Evolutionary conservation across 1,140 invertebrate genomes (phyloP).

Genomic region (Musca domestica): DNA sequence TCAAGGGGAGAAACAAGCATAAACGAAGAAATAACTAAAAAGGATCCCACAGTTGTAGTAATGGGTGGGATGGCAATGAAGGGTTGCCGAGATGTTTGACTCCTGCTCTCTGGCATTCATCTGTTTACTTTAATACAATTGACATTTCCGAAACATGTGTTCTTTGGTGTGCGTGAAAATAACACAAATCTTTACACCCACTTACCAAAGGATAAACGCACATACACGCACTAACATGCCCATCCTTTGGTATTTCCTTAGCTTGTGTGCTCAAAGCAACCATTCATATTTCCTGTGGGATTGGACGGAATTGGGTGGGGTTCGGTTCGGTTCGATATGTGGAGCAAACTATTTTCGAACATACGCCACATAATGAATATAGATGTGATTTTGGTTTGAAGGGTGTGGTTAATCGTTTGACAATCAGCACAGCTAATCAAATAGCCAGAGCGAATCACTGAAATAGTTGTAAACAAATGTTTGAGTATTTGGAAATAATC

Average conservation of each 20-base stretch:
- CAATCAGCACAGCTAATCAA: conserved; percentile 50
- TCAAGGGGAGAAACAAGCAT: too few relatives aligned
- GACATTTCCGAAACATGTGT: conserved; percentile 45
- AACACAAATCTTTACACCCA: conserved; percentile 31
- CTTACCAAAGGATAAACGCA: conserved; percentile 8
- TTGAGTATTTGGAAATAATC: not conserved
- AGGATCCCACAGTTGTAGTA: not conserved
- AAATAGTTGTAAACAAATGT: conserved; percentile 11
- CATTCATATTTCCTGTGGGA: conserved; percentile 19
- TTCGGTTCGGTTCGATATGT: too few relatives aligned
- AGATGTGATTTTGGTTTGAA: conserved; percentile 43
- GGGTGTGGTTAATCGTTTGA: conserved; percentile 51
- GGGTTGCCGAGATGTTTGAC: conserved; percentile 24
- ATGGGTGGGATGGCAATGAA: conserved; percentile 6
- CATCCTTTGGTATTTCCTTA: too few relatives aligned
- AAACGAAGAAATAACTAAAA: not conserved
- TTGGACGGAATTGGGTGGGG: not conserved
- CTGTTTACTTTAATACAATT: conserved; percentile 41
- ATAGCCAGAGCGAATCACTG: conserved; percentile 24
- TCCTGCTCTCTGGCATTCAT: conserved; percentile 40
- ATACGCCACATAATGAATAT: conserved; percentile 45
- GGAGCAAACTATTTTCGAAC: not conserved
- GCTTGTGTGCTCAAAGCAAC: conserved; percentile 18
- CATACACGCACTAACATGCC: not conserved
- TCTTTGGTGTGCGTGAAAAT: conserved; percentile 22